Percentiles rank a stretch among this genome's conserved stretches.
These are phyloP conservation scores for Bradypodion ventrale DNA, from an alignment of 2,797 vertebrate species.

Conservation along the genomic window DNA sequence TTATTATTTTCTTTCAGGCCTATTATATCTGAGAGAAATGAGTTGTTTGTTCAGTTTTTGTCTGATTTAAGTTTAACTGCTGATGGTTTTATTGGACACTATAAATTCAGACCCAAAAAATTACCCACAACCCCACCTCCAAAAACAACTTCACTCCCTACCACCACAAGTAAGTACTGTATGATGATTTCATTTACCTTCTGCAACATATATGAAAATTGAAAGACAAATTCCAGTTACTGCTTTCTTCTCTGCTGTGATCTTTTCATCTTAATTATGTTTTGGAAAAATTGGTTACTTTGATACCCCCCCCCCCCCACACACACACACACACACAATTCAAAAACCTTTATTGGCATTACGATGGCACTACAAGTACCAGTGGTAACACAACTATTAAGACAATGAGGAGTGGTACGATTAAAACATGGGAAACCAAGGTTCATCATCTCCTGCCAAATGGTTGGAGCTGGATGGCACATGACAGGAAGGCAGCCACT, in stretches of 20 bases:
- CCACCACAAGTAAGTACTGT: conserved; percentile 84
- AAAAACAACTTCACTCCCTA: conserved; percentile 77
- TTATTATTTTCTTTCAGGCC: conserved; percentile 80
- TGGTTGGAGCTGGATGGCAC: too few relatives aligned
- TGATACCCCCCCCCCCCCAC: too few relatives aligned
- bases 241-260: background rate
- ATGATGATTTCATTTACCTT: conserved; percentile 34
- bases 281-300: conserved; percentile 1
- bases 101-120: conserved; percentile 95
- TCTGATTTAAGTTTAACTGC: conserved; percentile 97
- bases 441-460: too few relatives aligned
- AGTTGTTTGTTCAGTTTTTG: conserved; percentile 95
- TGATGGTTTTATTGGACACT: conserved; percentile 96
- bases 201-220: conserved; percentile 25
- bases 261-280: conserved; percentile 25
- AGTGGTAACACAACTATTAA: too few relatives aligned
- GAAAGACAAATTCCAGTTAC: background rate
- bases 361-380: too few relatives aligned
- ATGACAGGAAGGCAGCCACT: too few relatives aligned
- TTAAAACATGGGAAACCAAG: too few relatives aligned
- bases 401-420: too few relatives aligned
- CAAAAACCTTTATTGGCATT: too few relatives aligned
- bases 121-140: conserved; percentile 80
- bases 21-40: conserved; percentile 92
- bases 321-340: too few relatives aligned